Conservation (phyloP, 1,140 invertebrate species). For the Portunus trituberculatus region DNA sequence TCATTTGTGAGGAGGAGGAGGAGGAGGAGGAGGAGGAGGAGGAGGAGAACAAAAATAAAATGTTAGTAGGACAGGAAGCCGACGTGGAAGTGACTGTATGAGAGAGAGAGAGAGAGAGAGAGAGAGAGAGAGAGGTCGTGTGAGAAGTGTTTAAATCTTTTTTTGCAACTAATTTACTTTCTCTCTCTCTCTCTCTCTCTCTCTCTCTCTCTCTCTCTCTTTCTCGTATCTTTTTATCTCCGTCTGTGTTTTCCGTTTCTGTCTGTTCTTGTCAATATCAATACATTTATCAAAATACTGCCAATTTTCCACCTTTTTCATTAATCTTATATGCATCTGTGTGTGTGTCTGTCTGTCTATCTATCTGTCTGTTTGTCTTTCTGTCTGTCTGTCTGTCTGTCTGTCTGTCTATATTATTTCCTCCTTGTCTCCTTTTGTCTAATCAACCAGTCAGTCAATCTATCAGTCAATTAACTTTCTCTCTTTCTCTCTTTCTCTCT, state of each 20-base stretch:
- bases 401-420: no score
- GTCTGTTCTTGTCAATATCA: neutral
- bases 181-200: conserved; percentile 20
- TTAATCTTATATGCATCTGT: neutral
- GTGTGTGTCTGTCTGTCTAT: neutral
- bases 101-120: conserved; percentile 10
- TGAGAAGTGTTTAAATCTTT: neutral
- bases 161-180: neutral
- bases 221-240: neutral
- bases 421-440: no score
- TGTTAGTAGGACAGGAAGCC: neutral
- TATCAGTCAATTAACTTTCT: no score
- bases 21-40: neutral
- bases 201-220: neutral
- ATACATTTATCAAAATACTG: neutral
- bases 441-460: no score
- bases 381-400: no score
- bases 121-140: neutral
- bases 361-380: neutral
- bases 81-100: neutral
- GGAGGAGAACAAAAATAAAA: neutral
- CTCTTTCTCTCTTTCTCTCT: neutral
- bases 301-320: neutral
- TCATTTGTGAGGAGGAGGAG: neutral
- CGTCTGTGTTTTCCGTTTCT: neutral